phyloP scores from a whole-genome alignment of 2,888 invertebrate genomes.

The Orthonychiurus folsomi region DNA sequence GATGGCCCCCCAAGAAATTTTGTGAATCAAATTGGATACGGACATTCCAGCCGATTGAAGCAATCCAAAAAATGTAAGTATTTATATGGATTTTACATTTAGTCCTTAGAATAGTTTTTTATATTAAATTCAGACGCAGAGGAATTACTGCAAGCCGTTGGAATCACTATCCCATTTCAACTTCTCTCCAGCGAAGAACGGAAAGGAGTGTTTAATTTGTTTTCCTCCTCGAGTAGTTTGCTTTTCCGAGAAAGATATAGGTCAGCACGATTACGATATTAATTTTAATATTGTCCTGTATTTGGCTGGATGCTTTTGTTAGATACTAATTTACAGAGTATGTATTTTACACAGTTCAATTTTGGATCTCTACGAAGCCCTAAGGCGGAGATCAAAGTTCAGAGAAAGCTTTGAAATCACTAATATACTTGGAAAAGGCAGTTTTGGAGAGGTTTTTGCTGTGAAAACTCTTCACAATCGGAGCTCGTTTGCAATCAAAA shows the following conservation, averaged over 20 bases:
- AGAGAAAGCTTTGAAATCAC: constrained; percentile 21
- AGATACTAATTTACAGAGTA: not conserved
- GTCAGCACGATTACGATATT: too few relatives aligned
- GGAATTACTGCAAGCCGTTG: constrained; percentile 19
- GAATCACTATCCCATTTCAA: constrained; percentile 23
- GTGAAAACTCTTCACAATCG: constrained; percentile 8
- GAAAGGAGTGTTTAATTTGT: constrained; percentile 23
- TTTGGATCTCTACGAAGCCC: constrained; percentile 27
- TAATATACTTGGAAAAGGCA: constrained; percentile 25
- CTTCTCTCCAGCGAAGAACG: constrained; percentile 19
- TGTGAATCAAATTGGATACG: not conserved
- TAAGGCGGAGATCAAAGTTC: constrained; percentile 29
- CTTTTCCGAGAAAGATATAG: constrained; percentile 14
- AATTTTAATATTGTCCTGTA: too few relatives aligned
- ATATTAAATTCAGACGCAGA: constrained; percentile 23
- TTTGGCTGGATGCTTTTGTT: too few relatives aligned
- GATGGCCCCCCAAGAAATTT: not conserved
- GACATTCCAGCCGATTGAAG: not conserved
- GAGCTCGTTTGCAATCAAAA: constrained; percentile 28
- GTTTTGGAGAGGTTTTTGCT: constrained; percentile 31
- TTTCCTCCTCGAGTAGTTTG: constrained; percentile 26
- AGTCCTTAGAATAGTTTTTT: not conserved
- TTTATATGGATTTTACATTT: not conserved
- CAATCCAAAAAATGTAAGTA: constrained; percentile 2
- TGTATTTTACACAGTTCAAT: constrained; percentile 20